Percentiles rank a stretch among this genome's conserved stretches.
Evolutionary conservation across 1,140 invertebrate genomes (phyloP).

Genomic region (Spodoptera litura): DNA sequence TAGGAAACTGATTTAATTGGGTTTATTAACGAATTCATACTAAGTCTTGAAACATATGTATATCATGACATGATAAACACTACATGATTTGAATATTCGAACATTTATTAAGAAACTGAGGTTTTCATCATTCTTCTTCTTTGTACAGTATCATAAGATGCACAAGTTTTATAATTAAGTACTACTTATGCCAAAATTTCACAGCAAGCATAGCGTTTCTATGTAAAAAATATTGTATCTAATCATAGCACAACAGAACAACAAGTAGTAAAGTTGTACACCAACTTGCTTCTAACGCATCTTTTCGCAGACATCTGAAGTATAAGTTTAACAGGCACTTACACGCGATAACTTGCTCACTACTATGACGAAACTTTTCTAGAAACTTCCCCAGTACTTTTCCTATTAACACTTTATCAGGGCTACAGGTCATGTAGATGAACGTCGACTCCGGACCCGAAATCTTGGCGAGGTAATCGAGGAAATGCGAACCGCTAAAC

Average conservation of each 20-base stretch:
- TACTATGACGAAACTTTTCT: neutral
- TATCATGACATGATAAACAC: too few relatives aligned
- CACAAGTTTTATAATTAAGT: too few relatives aligned
- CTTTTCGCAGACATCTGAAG: neutral
- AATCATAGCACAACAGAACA: neutral
- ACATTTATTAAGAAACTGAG: too few relatives aligned
- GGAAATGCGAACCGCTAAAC: constrained; percentile 40
- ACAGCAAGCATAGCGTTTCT: too few relatives aligned
- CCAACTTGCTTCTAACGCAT: neutral
- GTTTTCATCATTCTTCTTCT: too few relatives aligned
- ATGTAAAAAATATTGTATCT: too few relatives aligned
- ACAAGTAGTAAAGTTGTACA: neutral
- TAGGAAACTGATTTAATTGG: too few relatives aligned
- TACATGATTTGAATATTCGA: too few relatives aligned
- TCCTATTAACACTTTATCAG: constrained; percentile 12
- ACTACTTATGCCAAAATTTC: too few relatives aligned
- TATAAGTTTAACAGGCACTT: neutral
- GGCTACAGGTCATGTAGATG: constrained; percentile 23
- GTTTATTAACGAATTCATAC: too few relatives aligned
- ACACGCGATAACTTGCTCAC: neutral
- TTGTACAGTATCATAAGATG: too few relatives aligned
- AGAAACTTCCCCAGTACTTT: constrained; percentile 7
- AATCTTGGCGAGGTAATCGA: constrained; percentile 23
- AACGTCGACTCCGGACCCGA: constrained; percentile 13
- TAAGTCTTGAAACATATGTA: too few relatives aligned